These are phyloP conservation scores for Eulithis testata DNA, from an alignment of 2,888 invertebrate genomes.

Conservation along the genomic window DNA sequence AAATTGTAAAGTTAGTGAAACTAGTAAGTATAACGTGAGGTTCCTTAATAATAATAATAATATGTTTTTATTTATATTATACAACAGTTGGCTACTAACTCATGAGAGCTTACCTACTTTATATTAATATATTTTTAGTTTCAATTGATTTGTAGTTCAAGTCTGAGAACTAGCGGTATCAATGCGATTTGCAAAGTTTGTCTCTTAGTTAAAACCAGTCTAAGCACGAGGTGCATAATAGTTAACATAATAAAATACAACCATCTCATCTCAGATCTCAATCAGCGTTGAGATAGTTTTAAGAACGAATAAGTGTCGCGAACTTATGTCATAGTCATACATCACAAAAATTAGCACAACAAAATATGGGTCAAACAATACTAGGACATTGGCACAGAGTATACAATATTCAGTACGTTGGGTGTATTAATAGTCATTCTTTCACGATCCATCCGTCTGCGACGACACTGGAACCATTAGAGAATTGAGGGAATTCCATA, in stretches of 20 bases:
- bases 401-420: slow-evolving; percentile 45
- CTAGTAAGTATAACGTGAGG: no score
- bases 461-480: slow-evolving; percentile 62
- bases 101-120: no score
- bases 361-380: slow-evolving; percentile 51
- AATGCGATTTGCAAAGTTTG: no score
- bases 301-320: slow-evolving; percentile 18
- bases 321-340: slow-evolving; percentile 37
- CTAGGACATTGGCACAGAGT: slow-evolving; percentile 41
- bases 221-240: neutral
- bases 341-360: slow-evolving; percentile 48
- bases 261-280: slow-evolving; percentile 3
- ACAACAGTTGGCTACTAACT: no score
- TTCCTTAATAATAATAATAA: no score
- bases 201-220: neutral
- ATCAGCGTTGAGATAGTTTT: slow-evolving; percentile 10
- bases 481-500: slow-evolving; percentile 66
- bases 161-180: no score
- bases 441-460: slow-evolving; percentile 43
- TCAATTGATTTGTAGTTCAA: no score
- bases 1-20: no score
- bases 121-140: no score
- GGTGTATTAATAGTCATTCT: slow-evolving; percentile 54
- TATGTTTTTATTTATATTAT: no score
- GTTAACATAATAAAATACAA: slow-evolving; percentile 7